Evolutionary conservation across 2,113 vertebrate species (phyloP), one percentile per base, ranked within the genome.

Genomic region (Mustela lutreola): DNA sequence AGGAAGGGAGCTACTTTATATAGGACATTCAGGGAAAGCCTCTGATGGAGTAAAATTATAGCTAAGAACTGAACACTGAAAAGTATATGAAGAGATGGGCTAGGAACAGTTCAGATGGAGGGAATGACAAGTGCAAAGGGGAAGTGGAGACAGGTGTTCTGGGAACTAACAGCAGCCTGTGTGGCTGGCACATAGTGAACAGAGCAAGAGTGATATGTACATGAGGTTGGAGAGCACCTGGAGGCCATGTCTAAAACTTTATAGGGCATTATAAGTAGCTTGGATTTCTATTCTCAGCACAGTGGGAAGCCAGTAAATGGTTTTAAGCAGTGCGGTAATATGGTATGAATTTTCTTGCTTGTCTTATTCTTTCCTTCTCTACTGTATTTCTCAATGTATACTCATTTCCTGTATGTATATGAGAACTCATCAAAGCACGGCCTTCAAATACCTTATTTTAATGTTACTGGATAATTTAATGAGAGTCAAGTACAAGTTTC

Each of bases 381-480:
- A 45, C 28, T 67, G 3, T 73, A 21, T 79, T 62, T 79, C 71
- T 45, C 31, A 60, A 2, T 36, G 60, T 73, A 45, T 89, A 81
- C 39, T 56, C 88, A 50, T 4, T 53, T 7, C 45, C 31, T 39
- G 11, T 65, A 36, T 22, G 22, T 53, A 63, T n/a, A 70, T 48
- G 11, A 78, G 84, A 89, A 14, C 28, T 76, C 18, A 70, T 70
- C 76, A 78, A 84, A 84, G 45, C 31, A 75, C 6, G 39, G 26
- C 45, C 16, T 48, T 84, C 48, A 84, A 48, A 73, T 91, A 42
- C 48, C 53, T 87, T 63, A 11, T 81, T 56, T 75, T 88, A 93
- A 56, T 89, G n/a, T 92, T 63, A 93, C 28, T 26, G 36, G n/a
- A 67, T 89, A 63, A 5, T 92, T 88, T 95, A 63, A 71, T 89